A percentile compares a stretch with the other conserved stretches of the same genome.
phyloP scores from a whole-genome alignment of 2,797 vertebrate species.

The Helicolenus hilgendorfi region DNA sequence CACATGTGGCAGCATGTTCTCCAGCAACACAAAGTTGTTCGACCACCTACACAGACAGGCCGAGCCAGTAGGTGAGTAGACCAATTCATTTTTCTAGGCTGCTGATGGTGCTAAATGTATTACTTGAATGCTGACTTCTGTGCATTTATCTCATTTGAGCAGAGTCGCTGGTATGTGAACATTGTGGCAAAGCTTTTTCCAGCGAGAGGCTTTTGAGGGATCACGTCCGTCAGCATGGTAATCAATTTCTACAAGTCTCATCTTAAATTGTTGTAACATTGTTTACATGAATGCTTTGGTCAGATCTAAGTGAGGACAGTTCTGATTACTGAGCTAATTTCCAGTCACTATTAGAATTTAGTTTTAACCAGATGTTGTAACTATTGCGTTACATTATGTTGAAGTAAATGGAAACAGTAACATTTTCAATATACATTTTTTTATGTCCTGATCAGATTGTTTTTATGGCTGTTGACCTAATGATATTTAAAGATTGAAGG shows the following conservation, averaged over 20 bases:
- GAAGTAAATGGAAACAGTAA: background rate
- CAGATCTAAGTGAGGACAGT: background rate
- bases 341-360: too few relatives aligned
- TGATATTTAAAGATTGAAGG: background rate
- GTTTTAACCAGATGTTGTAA: background rate
- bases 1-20: conserved; percentile 90
- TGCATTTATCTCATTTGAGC: conserved; percentile 22
- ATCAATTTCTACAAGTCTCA: background rate
- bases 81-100: background rate
- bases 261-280: background rate
- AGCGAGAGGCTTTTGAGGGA: conserved; percentile 89
- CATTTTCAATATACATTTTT: background rate
- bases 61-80: conserved; percentile 82
- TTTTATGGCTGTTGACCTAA: background rate
- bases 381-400: background rate
- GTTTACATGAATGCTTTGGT: background rate
- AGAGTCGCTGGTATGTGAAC: conserved; percentile 90
- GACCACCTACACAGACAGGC: conserved; percentile 89
- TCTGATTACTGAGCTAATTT: background rate
- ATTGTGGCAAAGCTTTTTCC: conserved; percentile 89
- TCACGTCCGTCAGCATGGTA: conserved; percentile 86
- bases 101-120: background rate
- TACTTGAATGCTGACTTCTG: background rate
- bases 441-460: background rate
- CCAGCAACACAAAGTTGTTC: conserved; percentile 90